Conservation (phyloP, 2,888 invertebrate species). For the Drosophila flavopinicola region DNA sequence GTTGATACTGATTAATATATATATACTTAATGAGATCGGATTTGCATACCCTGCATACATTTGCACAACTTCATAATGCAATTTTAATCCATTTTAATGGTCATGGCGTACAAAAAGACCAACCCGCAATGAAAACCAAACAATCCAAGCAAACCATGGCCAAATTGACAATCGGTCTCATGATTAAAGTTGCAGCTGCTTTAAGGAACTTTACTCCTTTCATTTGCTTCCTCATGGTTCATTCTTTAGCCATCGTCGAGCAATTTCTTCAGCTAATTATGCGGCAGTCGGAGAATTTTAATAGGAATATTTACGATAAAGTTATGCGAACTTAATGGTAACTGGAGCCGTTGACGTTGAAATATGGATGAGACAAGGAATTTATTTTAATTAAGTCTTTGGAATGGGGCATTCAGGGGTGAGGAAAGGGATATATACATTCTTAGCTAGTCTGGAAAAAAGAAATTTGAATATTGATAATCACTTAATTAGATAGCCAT, state of each 20-base stretch:
- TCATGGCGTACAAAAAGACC: neutral
- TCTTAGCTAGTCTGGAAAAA: slow-evolving; percentile 6
- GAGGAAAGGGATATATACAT: neutral
- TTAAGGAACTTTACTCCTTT: neutral
- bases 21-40: too few relatives aligned
- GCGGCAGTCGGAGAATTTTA: slow-evolving; percentile 45
- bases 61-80: too few relatives aligned
- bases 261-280: slow-evolving; percentile 45
- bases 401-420: neutral
- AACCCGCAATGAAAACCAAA: slow-evolving; percentile 9
- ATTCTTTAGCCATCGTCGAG: neutral
- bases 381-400: slow-evolving; percentile 31
- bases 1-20: too few relatives aligned
- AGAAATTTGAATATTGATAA: neutral
- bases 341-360: slow-evolving; percentile 40
- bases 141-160: slow-evolving; percentile 7
- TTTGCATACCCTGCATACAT: too few relatives aligned
- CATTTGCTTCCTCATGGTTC: neutral
- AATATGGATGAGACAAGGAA: slow-evolving; percentile 32
- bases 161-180: slow-evolving; percentile 8
- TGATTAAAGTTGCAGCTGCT: slow-evolving; percentile 10
- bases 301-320: slow-evolving; percentile 45
- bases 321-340: slow-evolving; percentile 34
- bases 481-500: neutral
- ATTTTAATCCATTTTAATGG: too few relatives aligned